These are phyloP conservation scores for Rhagonycha lutea DNA, from an alignment of 2,888 invertebrate genomes.

Conservation along the genomic window DNA sequence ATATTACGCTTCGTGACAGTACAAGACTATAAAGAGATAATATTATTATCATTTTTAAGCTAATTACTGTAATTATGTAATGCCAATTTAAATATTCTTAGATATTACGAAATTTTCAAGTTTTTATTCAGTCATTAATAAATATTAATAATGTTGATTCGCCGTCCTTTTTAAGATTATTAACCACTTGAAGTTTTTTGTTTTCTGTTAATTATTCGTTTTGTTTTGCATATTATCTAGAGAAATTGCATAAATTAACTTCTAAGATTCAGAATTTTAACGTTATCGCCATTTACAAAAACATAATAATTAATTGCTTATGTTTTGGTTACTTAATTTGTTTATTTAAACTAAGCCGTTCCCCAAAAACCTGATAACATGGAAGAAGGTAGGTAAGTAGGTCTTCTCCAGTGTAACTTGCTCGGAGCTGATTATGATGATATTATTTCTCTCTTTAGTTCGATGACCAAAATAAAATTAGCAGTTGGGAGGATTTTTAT, in stretches of 20 bases:
- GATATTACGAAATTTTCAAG: not conserved
- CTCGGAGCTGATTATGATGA: not conserved
- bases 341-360: not conserved
- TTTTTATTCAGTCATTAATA: not conserved
- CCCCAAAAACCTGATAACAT: not conserved
- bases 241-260: not conserved
- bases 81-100: not conserved
- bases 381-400: not conserved
- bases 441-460: no score
- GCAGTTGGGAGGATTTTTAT: not conserved
- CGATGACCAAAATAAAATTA: not conserved
- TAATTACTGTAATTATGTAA: not conserved
- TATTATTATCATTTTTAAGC: not conserved
- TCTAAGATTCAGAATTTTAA: not conserved
- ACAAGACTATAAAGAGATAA: not conserved
- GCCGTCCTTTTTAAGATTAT: not conserved
- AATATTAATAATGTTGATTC: not conserved
- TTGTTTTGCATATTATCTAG: not conserved
- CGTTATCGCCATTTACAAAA: not conserved
- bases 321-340: not conserved
- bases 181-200: not conserved
- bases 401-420: not conserved
- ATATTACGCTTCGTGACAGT: not conserved
- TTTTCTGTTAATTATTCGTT: not conserved
- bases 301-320: not conserved